Evolutionary conservation across 2,797 vertebrate species (phyloP).

Genomic region (Hypotaenidia philippensis): DNA sequence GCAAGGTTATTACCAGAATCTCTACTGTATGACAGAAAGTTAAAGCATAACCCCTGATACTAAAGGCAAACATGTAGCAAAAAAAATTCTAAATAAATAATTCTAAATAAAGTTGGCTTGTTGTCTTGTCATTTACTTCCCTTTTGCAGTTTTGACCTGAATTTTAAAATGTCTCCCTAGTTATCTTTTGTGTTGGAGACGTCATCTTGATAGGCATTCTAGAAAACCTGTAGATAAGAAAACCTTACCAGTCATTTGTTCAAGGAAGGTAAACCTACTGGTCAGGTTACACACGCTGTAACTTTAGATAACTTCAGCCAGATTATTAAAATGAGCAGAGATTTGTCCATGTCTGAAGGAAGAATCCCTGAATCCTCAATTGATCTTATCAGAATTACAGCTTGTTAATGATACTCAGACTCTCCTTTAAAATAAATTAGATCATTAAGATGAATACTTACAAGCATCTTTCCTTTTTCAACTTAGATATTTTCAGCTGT

Average conservation of each 20-base stretch:
- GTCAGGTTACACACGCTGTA: background rate
- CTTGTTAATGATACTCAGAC: background rate
- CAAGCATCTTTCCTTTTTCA: conserved; percentile 95
- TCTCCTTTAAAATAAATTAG: background rate
- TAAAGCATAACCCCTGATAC: background rate
- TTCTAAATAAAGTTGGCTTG: background rate
- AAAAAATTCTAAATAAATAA: too few relatives aligned
- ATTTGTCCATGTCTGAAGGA: background rate
- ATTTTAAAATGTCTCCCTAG: background rate
- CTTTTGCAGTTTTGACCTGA: background rate
- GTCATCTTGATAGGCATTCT: background rate
- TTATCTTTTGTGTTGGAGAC: background rate
- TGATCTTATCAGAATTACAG: background rate
- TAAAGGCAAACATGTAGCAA: background rate
- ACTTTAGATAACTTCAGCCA: background rate
- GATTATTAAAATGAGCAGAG: background rate
- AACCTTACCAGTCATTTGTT: background rate
- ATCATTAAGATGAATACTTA: conserved; percentile 81
- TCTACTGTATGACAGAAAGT: background rate
- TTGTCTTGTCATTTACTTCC: background rate
- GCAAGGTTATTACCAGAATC: background rate
- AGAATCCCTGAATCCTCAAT: background rate
- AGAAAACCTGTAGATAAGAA: background rate
- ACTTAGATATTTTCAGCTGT: conserved; percentile 90
- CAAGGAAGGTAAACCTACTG: background rate